Conservation (phyloP, 2,888 invertebrate species). For the Acronicta alni region DNA sequence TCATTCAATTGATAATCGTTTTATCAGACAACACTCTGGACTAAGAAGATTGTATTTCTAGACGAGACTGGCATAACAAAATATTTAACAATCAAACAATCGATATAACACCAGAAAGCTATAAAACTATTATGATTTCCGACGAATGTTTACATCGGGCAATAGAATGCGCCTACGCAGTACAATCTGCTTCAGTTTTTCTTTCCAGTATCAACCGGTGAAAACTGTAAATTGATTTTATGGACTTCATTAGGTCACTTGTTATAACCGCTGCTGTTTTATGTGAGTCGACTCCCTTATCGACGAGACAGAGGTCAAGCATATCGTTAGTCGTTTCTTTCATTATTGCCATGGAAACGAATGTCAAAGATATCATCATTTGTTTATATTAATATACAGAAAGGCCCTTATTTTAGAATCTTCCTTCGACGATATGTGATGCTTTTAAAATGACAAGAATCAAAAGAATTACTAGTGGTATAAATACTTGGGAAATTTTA, state of each 20-base stretch:
- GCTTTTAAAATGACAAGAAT: too few relatives aligned
- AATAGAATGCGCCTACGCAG: conserved; percentile 31
- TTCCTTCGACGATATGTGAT: too few relatives aligned
- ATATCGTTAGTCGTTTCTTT: conserved; percentile 1
- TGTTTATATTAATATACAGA: too few relatives aligned
- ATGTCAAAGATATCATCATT: too few relatives aligned
- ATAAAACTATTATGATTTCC: conserved; percentile 39
- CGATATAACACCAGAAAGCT: conserved; percentile 9
- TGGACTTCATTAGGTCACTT: conserved; percentile 39
- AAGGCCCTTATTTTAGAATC: too few relatives aligned
- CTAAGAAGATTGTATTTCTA: conserved; percentile 12
- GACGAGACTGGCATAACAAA: conserved; percentile 17
- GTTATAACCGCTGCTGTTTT: conserved; percentile 25
- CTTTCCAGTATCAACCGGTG: conserved; percentile 34
- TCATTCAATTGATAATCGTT: neutral
- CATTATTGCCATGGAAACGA: conserved; percentile 4
- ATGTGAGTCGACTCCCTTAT: conserved; percentile 13
- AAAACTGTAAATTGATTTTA: conserved; percentile 34
- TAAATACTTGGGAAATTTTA: too few relatives aligned
- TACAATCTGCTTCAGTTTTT: conserved; percentile 44
- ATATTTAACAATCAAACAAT: conserved; percentile 24
- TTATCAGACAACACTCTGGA: neutral
- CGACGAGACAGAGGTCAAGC: conserved; percentile 5
- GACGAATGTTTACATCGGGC: conserved; percentile 37
- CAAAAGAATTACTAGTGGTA: too few relatives aligned